A percentile compares a stretch with the other conserved stretches of the same genome.
phyloP scores from a whole-genome alignment of 2,113 vertebrate genomes.

The Centrocercus urophasianus region DNA sequence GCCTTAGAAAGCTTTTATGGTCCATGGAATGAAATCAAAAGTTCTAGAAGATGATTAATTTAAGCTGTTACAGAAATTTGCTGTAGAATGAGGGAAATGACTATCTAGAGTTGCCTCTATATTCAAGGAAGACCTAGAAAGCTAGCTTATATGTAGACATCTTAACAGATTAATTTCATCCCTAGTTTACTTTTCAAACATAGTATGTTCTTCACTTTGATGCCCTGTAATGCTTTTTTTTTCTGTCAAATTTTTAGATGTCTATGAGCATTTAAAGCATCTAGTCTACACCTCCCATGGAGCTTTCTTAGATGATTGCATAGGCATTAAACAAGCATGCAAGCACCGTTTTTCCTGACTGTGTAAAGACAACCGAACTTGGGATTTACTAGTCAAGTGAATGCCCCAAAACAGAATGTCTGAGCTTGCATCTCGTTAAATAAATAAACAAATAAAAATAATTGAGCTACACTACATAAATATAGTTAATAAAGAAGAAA shows the following conservation, averaged over 20 bases:
- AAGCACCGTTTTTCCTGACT: neutral
- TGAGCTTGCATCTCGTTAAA: neutral
- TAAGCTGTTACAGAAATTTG: neutral
- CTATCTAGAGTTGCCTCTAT: neutral
- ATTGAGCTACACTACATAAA: neutral
- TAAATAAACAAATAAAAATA: neutral
- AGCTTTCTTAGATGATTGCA: neutral
- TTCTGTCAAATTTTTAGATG: neutral
- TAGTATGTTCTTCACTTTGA: neutral
- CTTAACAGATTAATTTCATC: neutral
- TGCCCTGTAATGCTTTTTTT: neutral
- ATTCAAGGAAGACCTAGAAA: neutral
- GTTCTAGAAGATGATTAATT: neutral
- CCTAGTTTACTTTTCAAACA: neutral
- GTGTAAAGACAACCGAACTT: neutral
- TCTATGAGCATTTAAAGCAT: neutral
- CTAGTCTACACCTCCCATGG: neutral
- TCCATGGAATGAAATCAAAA: neutral
- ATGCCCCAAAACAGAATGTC: neutral
- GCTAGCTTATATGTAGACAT: neutral
- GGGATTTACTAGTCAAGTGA: neutral
- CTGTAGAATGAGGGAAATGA: neutral
- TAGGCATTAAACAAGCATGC: neutral
- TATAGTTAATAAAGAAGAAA: neutral
- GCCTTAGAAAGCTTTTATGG: neutral